Conservation (phyloP, 2,113 vertebrate species). For the Plotosus lineatus region DNA sequence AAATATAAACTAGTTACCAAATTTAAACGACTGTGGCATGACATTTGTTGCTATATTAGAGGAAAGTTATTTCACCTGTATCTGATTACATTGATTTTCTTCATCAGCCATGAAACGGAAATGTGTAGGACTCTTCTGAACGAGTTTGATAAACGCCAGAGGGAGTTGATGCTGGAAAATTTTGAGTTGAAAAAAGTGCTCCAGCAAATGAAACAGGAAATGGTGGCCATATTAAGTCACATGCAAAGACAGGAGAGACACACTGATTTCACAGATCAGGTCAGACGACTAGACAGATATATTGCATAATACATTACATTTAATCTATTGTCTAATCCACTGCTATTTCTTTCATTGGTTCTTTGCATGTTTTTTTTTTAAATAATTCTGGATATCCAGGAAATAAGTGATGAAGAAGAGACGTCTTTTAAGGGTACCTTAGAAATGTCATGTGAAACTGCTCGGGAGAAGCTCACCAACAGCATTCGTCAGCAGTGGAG, state of each 20-base stretch:
- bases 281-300: conserved; percentile 60
- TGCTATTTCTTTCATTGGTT: conserved; percentile 3
- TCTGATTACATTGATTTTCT: conserved; percentile 44
- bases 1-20: neutral
- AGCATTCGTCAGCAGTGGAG: conserved; percentile 96
- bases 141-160: conserved; percentile 87
- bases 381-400: conserved; percentile 2
- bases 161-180: conserved; percentile 88
- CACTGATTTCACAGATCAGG: conserved; percentile 72
- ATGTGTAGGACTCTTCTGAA: conserved; percentile 90
- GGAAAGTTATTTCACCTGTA: neutral
- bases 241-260: conserved; percentile 72
- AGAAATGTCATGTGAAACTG: conserved; percentile 86
- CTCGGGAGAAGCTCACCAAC: conserved; percentile 90
- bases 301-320: neutral
- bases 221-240: conserved; percentile 82
- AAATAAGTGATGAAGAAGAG: conserved; percentile 87
- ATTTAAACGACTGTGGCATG: neutral
- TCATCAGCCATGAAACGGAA: conserved; percentile 86
- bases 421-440: conserved; percentile 81
- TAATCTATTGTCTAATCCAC: neutral
- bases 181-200: conserved; percentile 91
- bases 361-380: neutral
- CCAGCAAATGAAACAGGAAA: conserved; percentile 97
- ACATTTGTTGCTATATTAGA: neutral